These are phyloP conservation scores for Congeria kusceri DNA, from an alignment of 2,888 invertebrate species.

Conservation along the genomic window DNA sequence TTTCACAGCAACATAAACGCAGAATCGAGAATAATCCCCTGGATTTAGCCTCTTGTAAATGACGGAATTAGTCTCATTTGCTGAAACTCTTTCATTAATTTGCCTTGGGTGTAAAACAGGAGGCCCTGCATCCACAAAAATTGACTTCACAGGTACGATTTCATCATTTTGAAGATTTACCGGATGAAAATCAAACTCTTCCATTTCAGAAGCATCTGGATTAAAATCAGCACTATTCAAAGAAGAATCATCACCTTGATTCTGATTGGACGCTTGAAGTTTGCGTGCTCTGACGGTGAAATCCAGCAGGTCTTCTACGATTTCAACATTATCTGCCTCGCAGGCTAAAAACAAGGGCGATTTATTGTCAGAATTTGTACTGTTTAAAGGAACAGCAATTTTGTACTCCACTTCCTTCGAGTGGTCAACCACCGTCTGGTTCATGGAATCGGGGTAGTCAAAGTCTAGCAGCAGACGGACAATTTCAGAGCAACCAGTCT, in stretches of 20 bases:
- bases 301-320: constrained; percentile 70
- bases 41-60: constrained; percentile 1
- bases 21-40: constrained; percentile 59
- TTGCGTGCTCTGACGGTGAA: constrained; percentile 48
- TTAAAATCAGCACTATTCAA: neutral
- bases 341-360: constrained; percentile 95
- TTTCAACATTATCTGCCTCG: constrained; percentile 84
- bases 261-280: constrained; percentile 1
- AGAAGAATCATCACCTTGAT: constrained; percentile 21
- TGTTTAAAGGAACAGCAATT: constrained; percentile 96
- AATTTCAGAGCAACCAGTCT: constrained; percentile 93
- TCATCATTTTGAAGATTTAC: constrained; percentile 10
- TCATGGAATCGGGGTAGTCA: constrained; percentile 91
- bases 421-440: constrained; percentile 88
- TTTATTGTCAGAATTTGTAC: constrained; percentile 90
- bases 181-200: constrained; percentile 26
- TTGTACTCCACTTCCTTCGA: constrained; percentile 87
- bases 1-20: constrained; percentile 79
- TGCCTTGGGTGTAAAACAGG: constrained; percentile 2
- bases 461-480: constrained; percentile 92
- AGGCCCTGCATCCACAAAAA: neutral
- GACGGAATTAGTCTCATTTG: neutral
- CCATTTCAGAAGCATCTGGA: constrained; percentile 3
- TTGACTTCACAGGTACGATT: neutral
- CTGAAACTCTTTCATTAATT: constrained; percentile 1